Evolutionary conservation across 2,113 vertebrate genomes (phyloP), one percentile per base, ranked within the genome.

Genomic region (Eclectus roratus): DNA sequence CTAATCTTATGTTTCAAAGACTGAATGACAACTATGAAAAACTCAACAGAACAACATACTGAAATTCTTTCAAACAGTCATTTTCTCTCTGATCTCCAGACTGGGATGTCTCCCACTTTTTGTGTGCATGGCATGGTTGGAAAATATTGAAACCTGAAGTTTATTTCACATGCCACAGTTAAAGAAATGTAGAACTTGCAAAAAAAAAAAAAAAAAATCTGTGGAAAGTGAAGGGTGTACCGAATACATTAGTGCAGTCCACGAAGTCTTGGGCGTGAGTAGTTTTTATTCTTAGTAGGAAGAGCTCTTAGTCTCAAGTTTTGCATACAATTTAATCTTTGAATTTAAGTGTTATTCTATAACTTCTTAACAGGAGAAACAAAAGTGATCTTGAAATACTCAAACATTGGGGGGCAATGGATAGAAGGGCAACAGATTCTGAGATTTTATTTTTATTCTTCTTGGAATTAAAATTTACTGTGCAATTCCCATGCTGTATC

Each of bases 321-420:
- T 70, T 82, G 25, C 9, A 12, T 52, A 11, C 25, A 19, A 39
- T 61, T 77, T 81, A 2, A 17, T 43, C 24, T 65, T 56, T 70
- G 14, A 81, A 70, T 13, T 55, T 6, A 66, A 47, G 9, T n/a
- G 3, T 47, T 79, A 73, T 46, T 69, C 3, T 60, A 7, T 15
- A 31, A 6, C 5, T 72, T 84, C 17, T n/a, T 23, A 78, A 25
- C 6, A 74, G 27, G 6, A 80, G 11, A 18, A 77, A 86, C 12
- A 39, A 46, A 71, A 10, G 2, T 29, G 2, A 10, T 41, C 46
- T 10, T 4, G 14, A 82, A 71, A 44, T 39, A 1, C 3, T 74
- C 7, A 82, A 1, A 44, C 3, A 17, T 1, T 20, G 11, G 2
- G 13, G 3, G 11, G 4, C 1, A 46, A n/a, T n/a, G 7, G 10